These are phyloP conservation scores for Drosophila testacea DNA, from an alignment of 2,888 invertebrate species.

Conservation along the genomic window DNA sequence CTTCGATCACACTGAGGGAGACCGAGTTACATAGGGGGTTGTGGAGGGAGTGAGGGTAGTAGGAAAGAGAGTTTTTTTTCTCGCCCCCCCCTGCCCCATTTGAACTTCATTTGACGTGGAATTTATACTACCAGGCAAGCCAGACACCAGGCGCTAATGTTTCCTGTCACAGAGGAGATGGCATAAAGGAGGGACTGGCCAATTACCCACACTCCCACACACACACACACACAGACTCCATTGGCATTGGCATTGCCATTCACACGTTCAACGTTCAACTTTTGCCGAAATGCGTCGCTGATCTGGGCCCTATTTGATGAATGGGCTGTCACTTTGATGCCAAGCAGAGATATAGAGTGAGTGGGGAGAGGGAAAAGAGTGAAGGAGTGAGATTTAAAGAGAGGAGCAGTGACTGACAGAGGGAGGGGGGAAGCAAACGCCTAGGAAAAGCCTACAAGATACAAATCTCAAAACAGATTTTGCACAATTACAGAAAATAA, in stretches of 20 bases:
- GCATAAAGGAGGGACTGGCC: conserved; percentile 42
- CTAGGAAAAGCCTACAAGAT: background rate
- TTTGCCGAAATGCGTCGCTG: conserved; percentile 48
- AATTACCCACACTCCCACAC: conserved; percentile 59
- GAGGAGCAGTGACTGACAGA: background rate
- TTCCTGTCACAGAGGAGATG: conserved; percentile 56
- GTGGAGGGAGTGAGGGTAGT: background rate
- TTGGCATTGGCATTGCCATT: conserved; percentile 20
- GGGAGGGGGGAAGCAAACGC: background rate
- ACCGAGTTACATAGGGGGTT: background rate
- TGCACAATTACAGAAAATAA: background rate
- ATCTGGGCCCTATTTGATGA: conserved; percentile 66
- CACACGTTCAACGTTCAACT: conserved; percentile 55
- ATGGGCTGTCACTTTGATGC: conserved; percentile 65
- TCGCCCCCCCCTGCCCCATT: conserved; percentile 38
- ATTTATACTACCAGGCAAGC: conserved; percentile 49
- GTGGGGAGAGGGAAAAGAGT: background rate
- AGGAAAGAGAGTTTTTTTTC: conserved; percentile 2
- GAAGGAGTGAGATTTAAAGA: background rate
- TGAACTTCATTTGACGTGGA: conserved; percentile 63
- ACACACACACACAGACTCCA: background rate
- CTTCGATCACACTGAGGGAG: background rate
- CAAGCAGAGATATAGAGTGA: conserved; percentile 4
- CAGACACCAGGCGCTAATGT: conserved; percentile 67
- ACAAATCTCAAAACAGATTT: conserved; percentile 1